Evolutionary conservation across 2,797 vertebrate genomes (phyloP).

Genomic region (Muraenolepis orangiensis): DNA sequence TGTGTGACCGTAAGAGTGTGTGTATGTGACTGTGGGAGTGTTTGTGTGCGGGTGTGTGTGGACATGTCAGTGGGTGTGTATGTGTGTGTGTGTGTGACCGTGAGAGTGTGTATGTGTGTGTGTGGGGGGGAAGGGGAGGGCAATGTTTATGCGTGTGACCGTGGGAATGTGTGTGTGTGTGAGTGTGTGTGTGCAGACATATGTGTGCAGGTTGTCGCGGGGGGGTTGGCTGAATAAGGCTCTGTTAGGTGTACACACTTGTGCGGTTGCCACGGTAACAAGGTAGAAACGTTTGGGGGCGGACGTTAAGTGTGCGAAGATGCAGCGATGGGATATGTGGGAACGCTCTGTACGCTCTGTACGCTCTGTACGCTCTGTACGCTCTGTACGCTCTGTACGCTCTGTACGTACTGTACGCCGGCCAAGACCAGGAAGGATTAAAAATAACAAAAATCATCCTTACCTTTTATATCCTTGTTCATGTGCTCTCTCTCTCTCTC

Average conservation of each 20-base stretch:
- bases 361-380: conserved; percentile 24
- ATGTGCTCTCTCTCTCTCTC: neutral
- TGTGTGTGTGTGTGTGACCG: neutral
- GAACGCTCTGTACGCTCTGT: conserved; percentile 17
- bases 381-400: conserved; percentile 25
- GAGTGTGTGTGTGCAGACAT: too few relatives aligned
- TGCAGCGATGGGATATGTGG: neutral
- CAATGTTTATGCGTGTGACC: neutral
- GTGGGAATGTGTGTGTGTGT: neutral
- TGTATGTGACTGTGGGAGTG: neutral
- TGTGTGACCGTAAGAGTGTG: neutral
- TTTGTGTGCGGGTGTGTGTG: too few relatives aligned
- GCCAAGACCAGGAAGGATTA: conserved; percentile 54
- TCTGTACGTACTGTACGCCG: too few relatives aligned
- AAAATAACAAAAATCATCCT: conserved; percentile 40
- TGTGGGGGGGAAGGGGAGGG: too few relatives aligned
- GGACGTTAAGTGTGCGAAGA: too few relatives aligned
- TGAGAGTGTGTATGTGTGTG: too few relatives aligned
- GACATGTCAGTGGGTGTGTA: too few relatives aligned
- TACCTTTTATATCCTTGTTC: conserved; percentile 66
- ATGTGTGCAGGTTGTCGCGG: neutral
- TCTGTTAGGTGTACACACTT: conserved; percentile 68
- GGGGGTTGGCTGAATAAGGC: conserved; percentile 34
- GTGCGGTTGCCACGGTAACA: conserved; percentile 53
- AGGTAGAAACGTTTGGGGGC: conserved; percentile 47